phyloP scores from a whole-genome alignment of 2,797 vertebrate genomes.

The Myotis planiceps region DNA sequence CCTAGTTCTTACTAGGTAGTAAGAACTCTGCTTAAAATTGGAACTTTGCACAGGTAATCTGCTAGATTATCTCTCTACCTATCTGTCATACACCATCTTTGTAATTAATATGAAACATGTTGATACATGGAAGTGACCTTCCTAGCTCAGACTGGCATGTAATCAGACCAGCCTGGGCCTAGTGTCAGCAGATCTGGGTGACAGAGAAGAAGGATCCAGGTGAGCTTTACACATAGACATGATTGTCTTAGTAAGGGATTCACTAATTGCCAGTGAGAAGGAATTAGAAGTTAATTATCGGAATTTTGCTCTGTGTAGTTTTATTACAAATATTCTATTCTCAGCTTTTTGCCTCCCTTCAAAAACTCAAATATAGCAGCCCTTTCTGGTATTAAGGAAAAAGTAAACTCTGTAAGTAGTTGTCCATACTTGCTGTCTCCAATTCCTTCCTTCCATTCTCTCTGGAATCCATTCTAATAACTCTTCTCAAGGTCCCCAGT shows the following conservation, averaged over 20 bases:
- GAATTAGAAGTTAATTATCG: not conserved
- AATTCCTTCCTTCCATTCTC: not conserved
- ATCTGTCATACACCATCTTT: not conserved
- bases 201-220: not conserved
- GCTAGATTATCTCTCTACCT: too few species aligned
- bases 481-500: not conserved
- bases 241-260: not conserved
- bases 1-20: not conserved
- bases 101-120: not conserved
- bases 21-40: not conserved
- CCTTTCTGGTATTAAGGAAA: not conserved
- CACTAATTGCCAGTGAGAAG: not conserved
- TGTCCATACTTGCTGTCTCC: not conserved
- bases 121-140: not conserved
- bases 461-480: not conserved
- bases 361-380: not conserved
- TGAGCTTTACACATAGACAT: not conserved
- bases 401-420: not conserved
- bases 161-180: not conserved
- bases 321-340: not conserved
- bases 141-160: not conserved
- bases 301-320: not conserved
- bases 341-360: not conserved
- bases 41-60: not conserved
- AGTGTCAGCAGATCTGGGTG: not conserved